Evolutionary conservation across 2,888 invertebrate genomes (phyloP).

Genomic region (Euproctis similis): DNA sequence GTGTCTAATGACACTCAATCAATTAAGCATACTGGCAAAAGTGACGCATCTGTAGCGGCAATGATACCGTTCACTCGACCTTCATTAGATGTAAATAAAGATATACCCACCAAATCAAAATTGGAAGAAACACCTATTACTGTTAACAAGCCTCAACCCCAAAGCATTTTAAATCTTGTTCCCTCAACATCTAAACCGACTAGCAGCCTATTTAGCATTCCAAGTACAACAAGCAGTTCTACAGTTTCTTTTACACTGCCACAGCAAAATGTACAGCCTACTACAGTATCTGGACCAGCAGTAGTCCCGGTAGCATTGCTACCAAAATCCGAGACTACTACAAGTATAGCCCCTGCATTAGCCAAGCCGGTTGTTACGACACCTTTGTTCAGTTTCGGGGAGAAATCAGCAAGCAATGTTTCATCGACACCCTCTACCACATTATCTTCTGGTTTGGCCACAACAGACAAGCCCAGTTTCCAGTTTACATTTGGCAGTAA

Average conservation of each 20-base stretch:
- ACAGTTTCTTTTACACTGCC: slow-evolving; percentile 18
- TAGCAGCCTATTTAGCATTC: slow-evolving; percentile 24
- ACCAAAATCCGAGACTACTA: slow-evolving; percentile 15
- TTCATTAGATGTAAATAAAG: slow-evolving; percentile 7
- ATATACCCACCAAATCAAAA: slow-evolving; percentile 2
- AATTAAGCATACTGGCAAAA: slow-evolving; percentile 6
- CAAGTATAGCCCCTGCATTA: neutral
- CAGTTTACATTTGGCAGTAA: slow-evolving; percentile 43
- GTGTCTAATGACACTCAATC: slow-evolving; percentile 3
- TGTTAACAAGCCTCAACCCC: slow-evolving; percentile 9
- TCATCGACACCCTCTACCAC: slow-evolving; percentile 8
- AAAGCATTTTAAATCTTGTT: slow-evolving; percentile 27
- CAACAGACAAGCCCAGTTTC: slow-evolving; percentile 42
- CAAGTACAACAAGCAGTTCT: slow-evolving; percentile 16
- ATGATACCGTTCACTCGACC: slow-evolving; percentile 3
- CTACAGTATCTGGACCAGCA: slow-evolving; percentile 17
- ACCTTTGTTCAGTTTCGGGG: slow-evolving; percentile 46
- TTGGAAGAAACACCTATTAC: slow-evolving; percentile 1
- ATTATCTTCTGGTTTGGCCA: slow-evolving; percentile 2
- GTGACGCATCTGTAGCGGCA: slow-evolving; percentile 1
- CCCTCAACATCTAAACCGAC: slow-evolving; percentile 12
- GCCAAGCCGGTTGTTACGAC: slow-evolving; percentile 15
- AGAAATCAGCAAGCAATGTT: slow-evolving; percentile 14
- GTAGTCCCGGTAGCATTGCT: slow-evolving; percentile 24
- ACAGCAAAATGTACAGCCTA: slow-evolving; percentile 4